Base-by-base conservation (phyloP, 53 echinoderm and acorn worm genomes). In the Hippasteria phrygiana region DNA sequence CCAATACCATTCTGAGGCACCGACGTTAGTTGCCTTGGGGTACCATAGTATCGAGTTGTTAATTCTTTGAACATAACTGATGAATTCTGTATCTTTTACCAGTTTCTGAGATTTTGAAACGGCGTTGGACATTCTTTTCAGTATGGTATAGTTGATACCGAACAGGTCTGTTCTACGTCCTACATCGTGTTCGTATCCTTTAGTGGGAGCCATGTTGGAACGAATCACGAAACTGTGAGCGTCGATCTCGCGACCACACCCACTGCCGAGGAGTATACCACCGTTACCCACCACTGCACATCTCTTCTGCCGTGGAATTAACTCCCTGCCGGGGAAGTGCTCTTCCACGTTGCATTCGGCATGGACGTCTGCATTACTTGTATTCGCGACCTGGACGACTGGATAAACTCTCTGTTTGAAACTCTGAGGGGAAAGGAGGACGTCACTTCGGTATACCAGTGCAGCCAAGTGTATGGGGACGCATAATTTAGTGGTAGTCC, bases 41-140 rank as follows among this genome's bases (percentile, higher is more conserved):
- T 89, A 95, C 95, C 95, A 95, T 20, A 95, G 32, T 10, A 93
- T 81, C 4, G 95, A 95, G 54, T 95, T 92, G 55, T 93, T 93
- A 43, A 95, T 81, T 33, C 77, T 74, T 18, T 75, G 72, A 11
- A 90, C 34, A 34, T 82, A 82, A 4, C 74, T 74, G 13, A 94
- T 39, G 47, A 74, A 83, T 8, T 88, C 45, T 9, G 62, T 46
- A 41, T 2, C 34, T 2, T 12, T 11, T 5, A 42, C 29, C 10
- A 51, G 62, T 16, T 79, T 42, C 38, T 75, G 20, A 4, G 53
- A 47, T 13, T 80, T 67, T n/a, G 89, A 88, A 45, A 93, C 35
- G 27, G 87, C 79, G 14, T 56, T 81, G 54, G 78, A 70, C 7
- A 91, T 29, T 26, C 74, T 40, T n/a, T 62, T 45, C 39, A 95